phyloP scores from a whole-genome alignment of 2,888 invertebrate genomes.

The Macrophya alboannulata region DNA sequence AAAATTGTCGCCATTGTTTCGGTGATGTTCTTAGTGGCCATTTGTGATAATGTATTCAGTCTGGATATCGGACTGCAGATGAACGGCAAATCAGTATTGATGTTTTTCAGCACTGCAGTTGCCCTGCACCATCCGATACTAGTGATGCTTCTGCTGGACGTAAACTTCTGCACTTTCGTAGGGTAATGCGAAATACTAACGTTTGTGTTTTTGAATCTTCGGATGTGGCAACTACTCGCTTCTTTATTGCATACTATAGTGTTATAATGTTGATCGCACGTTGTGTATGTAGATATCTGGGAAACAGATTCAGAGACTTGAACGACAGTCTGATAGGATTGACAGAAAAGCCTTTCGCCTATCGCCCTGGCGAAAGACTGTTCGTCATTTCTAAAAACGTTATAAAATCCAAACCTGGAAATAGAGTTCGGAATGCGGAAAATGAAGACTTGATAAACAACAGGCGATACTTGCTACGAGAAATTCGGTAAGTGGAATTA shows the following conservation, averaged over 20 bases:
- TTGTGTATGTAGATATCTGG: background rate
- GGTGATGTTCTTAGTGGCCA: background rate
- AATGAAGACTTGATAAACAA: background rate
- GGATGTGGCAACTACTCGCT: background rate
- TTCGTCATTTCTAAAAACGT: background rate
- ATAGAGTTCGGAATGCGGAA: background rate
- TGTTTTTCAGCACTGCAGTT: background rate
- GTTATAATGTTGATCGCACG: background rate
- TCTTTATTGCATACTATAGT: background rate
- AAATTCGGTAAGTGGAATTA: background rate
- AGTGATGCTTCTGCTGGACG: slow-evolving; percentile 15
- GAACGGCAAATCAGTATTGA: background rate
- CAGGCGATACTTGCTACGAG: background rate
- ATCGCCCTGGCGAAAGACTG: background rate
- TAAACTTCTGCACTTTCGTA: background rate
- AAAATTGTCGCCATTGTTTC: background rate
- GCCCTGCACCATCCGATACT: slow-evolving; percentile 23
- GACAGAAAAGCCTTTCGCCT: background rate
- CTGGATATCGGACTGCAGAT: slow-evolving; percentile 57
- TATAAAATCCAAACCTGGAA: background rate
- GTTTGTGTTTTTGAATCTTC: background rate
- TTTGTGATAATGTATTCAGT: background rate
- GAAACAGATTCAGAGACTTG: background rate
- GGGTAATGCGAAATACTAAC: background rate
- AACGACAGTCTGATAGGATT: background rate